Percentiles rank a stretch among this genome's conserved stretches.
Evolutionary conservation across 2,888 invertebrate species (phyloP).

Genomic region (Subacronicta megacephala): DNA sequence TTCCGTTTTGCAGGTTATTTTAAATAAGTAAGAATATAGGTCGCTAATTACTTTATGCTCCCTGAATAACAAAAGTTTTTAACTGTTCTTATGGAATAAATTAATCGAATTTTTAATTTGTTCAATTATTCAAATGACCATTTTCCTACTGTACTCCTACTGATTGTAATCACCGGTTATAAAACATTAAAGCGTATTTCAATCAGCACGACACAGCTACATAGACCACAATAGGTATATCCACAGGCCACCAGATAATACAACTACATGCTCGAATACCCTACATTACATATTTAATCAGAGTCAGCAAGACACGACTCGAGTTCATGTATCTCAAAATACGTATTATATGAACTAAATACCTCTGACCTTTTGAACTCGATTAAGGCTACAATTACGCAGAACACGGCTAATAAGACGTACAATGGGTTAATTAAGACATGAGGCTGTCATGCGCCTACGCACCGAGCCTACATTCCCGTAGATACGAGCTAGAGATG

Average conservation of each 20-base stretch:
- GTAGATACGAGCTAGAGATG: slow-evolving; percentile 45
- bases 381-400: slow-evolving; percentile 60
- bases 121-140: too few species aligned
- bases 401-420: slow-evolving; percentile 65
- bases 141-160: not conserved
- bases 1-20: too few species aligned
- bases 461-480: slow-evolving; percentile 59
- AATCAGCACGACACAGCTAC: slow-evolving; percentile 4
- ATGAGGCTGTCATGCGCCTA: slow-evolving; percentile 66
- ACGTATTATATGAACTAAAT: slow-evolving; percentile 69
- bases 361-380: slow-evolving; percentile 75
- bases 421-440: slow-evolving; percentile 81
- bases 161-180: slow-evolving; percentile 7
- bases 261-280: slow-evolving; percentile 20
- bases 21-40: too few species aligned
- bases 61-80: too few species aligned
- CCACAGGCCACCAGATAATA: not conserved
- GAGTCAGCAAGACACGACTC: slow-evolving; percentile 66
- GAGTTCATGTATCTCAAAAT: slow-evolving; percentile 68
- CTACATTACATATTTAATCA: slow-evolving; percentile 53
- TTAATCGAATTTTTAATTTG: not conserved
- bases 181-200: slow-evolving; percentile 12
- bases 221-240: slow-evolving; percentile 9
- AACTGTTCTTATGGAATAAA: not conserved
- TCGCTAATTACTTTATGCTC: too few species aligned